Evolutionary conservation across 2,888 invertebrate species (phyloP).

Genomic region (Dynastes maya): DNA sequence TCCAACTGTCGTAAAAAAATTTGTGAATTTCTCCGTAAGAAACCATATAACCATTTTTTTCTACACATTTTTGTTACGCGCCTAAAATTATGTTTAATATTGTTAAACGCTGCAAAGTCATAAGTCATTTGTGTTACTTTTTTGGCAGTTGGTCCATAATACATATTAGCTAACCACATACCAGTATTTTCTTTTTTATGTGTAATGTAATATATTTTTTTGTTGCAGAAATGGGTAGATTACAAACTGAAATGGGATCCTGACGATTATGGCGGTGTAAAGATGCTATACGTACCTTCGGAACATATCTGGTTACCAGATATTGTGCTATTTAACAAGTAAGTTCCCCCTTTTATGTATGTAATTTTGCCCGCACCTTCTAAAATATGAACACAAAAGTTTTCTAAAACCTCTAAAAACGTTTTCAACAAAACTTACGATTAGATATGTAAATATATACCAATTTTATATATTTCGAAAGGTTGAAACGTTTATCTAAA

Average conservation of each 20-base stretch:
- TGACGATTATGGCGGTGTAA: constrained; percentile 91
- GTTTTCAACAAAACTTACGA: neutral
- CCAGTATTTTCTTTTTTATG: too few relatives aligned
- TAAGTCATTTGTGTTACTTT: too few relatives aligned
- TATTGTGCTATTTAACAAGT: constrained; percentile 94
- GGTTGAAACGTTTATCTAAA: constrained; percentile 1
- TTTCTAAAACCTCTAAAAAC: neutral
- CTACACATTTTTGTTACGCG: too few relatives aligned
- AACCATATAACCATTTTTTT: too few relatives aligned
- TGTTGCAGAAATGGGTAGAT: constrained; percentile 89
- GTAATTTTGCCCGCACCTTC: neutral
- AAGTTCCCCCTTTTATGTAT: constrained; percentile 66
- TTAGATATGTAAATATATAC: too few relatives aligned
- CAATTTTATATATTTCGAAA: neutral
- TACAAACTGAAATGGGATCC: constrained; percentile 93
- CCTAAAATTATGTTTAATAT: too few relatives aligned
- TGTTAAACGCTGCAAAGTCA: too few relatives aligned
- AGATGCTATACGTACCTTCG: constrained; percentile 94
- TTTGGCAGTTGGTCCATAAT: too few relatives aligned
- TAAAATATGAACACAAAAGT: neutral
- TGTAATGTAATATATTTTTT: constrained; percentile 1
- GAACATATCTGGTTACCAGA: constrained; percentile 98
- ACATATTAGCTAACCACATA: too few relatives aligned
- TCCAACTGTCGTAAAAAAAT: too few relatives aligned
- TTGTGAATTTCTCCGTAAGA: too few relatives aligned